Base-by-base conservation (phyloP, 2,888 invertebrate species). In the Platerodrilus igneus region DNA sequence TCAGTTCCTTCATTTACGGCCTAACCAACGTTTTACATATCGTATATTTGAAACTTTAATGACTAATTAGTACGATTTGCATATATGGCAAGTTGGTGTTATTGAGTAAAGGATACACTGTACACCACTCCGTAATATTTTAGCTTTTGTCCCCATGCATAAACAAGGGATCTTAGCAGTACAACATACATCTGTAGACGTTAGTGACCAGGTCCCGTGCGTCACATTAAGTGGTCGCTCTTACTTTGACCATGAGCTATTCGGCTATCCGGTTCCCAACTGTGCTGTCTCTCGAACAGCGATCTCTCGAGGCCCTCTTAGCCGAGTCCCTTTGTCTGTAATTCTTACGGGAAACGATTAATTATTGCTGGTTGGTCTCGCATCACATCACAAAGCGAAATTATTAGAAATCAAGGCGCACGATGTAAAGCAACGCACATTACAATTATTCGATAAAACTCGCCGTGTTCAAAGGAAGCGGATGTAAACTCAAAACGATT, bases 221-320 rank as follows among this genome's bases (percentile, higher is more conserved):
- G 68, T 64, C 68, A 67, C 68, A 68, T 68, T 68, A 68, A 66
- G 67, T 66, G 67, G 67, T 66, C 64, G 64, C 65, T 67, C 65
- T 67, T 67, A 67, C 67, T 68, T 67, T 67, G 66, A 66, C 66
- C 67, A 63, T 67, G 66, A 45, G 45, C 45, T 45, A 45, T 45
- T 64, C 63, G 41, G 45, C 45, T 45, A 45, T 45, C 64, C 63
- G 56, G 59, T 54, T 65, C 66, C 63, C 66, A 60, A 59, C 57
- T 59, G 63, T 59, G 62, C 58, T 50, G 47, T 55, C 55, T 52
- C 58, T 60, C 58, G 53, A 61, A 59, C 52, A 58, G 52, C 45
- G 50, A 57, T 60, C 64, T 66, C 65, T 57, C 59, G 64, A 63
- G 65, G 64, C 60, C 54, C 60, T 52, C 63, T 63, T 60, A 58